Percentiles rank a stretch among this genome's conserved stretches.
phyloP scores from a whole-genome alignment of 2,113 vertebrate species.

The Vicugna pacos region DNA sequence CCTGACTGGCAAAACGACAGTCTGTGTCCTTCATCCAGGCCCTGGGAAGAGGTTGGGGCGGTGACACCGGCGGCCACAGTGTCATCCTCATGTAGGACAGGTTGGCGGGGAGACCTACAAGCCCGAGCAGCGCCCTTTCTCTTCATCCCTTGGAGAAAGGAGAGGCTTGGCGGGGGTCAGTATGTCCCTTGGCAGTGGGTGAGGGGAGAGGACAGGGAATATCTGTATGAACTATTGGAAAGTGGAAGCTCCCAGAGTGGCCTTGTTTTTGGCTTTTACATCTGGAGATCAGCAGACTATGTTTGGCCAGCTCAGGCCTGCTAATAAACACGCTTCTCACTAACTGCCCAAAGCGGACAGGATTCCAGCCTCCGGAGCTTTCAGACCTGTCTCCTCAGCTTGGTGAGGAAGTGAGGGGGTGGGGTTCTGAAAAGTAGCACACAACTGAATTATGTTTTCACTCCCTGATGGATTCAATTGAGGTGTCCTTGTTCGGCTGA shows the following conservation, averaged over 20 bases:
- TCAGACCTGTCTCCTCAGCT: neutral
- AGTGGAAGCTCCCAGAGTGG: fast-evolving
- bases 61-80: too few species aligned
- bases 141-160: neutral
- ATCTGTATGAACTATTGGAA: fast-evolving
- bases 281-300: neutral
- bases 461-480: fast-evolving
- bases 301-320: neutral
- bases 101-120: neutral
- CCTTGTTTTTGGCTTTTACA: neutral
- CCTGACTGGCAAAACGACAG: neutral
- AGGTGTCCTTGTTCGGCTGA: neutral
- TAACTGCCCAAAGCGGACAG: neutral
- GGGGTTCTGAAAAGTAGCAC: neutral
- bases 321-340: neutral
- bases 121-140: too few species aligned
- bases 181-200: too few species aligned
- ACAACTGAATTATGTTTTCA: neutral
- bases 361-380: neutral
- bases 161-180: neutral
- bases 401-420: neutral
- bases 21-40: neutral
- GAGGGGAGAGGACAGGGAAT: neutral
- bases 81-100: neutral
- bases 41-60: neutral